Conservation (phyloP, 2,113 vertebrate species). For the Gallinago paraguaiae region DNA sequence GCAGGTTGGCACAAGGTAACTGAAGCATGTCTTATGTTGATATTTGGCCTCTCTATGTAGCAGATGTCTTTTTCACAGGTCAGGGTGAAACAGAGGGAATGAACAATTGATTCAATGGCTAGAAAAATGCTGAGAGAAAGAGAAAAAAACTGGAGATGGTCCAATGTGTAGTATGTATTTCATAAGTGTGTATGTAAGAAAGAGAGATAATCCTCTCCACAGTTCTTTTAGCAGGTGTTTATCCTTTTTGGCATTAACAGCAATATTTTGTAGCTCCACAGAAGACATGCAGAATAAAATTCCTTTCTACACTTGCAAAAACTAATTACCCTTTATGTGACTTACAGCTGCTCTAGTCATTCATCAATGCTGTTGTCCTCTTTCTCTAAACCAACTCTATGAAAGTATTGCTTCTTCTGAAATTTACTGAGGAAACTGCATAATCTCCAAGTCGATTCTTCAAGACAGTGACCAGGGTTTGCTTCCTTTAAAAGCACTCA, state of each 20-base stretch:
- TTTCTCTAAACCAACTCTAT: conserved; percentile 2
- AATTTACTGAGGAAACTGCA: conserved; percentile 23
- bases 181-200: conserved; percentile 6
- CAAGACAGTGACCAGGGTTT: neutral
- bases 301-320: conserved; percentile 25
- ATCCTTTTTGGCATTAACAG: conserved; percentile 52
- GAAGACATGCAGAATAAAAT: conserved; percentile 55
- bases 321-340: conserved; percentile 69
- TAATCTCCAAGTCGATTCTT: conserved; percentile 42
- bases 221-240: conserved; percentile 59
- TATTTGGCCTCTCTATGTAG: conserved; percentile 23
- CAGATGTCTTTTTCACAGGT: conserved; percentile 62
- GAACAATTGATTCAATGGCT: conserved; percentile 30
- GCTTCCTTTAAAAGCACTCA: conserved; percentile 17
- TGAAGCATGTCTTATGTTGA: neutral
- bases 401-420: conserved; percentile 40
- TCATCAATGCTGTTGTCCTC: conserved; percentile 63
- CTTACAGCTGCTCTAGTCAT: conserved; percentile 62
- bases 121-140: conserved; percentile 27
- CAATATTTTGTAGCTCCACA: conserved; percentile 65
- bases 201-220: conserved; percentile 43
- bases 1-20: neutral
- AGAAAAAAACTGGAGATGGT: conserved; percentile 42
- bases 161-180: conserved; percentile 13
- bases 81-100: neutral